Evolutionary conservation across 2,113 vertebrate species (phyloP), one percentile per base, ranked within the genome.

Genomic region (Brachyhypopomus occidentalis): DNA sequence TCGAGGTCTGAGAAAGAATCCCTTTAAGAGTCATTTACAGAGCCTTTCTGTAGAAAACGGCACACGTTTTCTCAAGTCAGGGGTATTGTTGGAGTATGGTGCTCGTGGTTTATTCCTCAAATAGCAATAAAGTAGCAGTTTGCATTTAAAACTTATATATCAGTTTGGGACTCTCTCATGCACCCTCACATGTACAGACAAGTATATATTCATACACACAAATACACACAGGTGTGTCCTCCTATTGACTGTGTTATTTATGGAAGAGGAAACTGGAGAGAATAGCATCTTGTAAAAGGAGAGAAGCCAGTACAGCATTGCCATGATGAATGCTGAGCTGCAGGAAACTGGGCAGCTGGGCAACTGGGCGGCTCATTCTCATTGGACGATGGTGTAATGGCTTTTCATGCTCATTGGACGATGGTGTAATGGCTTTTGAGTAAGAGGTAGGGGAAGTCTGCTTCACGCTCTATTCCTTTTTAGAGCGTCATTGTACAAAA

Each of bases 161-260:
- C 79, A 82, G 38, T 77, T 20, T 20, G 36, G 69, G 25, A 19
- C 34, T 70, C 17, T 48, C 9, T 72, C 38, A n/a, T 12, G 72
- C 17, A 12, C 41, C 25, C 19, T 19, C 17, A 25, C 38, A 25
- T 25, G 38, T 25, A 48, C n/a, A 58, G 66, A 63, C 20, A 45
- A 7, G 64, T 34, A 34, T 45, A 45, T 45, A 1, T 11, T 14
- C 12, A 52, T 11, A 77, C 34, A 70, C 41, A 79, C 12, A 17
- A 14, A 82, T 11, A 72, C 14, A 41, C 72, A 66, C 25, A 93
- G 92, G 89, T 93, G 91, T 88, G 84, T 92, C 92, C 91, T 89
- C 85, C 70, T 83, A 84, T 84, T 82, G 38, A 4, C 27, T 75
- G 55, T 58, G 79, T 79, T 75, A 34, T 80, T 63, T 77, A 75